Evolutionary conservation across 2,888 invertebrate species (phyloP).

Genomic region (Cremastinae sp.): DNA sequence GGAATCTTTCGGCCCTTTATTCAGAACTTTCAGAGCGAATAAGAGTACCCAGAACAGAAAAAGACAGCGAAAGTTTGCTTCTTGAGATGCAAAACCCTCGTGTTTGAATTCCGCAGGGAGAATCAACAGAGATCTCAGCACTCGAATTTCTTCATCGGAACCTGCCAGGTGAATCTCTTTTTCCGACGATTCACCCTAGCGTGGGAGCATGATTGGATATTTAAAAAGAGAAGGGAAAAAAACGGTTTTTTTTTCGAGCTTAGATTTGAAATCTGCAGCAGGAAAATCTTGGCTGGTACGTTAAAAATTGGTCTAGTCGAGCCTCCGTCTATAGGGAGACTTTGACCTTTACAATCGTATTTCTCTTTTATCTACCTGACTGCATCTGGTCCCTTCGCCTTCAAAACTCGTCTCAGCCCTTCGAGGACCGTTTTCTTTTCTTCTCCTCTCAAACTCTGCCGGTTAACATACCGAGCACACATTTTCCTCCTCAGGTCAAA

Average conservation of each 20-base stretch:
- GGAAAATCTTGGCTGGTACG: conserved; percentile 11
- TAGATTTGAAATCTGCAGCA: conserved; percentile 1
- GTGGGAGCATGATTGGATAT: conserved; percentile 41
- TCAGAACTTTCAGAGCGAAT: no score
- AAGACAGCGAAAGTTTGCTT: no score
- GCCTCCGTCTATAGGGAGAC: background rate
- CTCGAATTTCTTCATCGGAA: background rate
- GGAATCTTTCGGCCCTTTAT: no score
- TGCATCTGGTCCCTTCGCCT: conserved; percentile 30
- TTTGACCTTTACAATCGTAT: conserved; percentile 10
- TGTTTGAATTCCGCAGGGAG: background rate
- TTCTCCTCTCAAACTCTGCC: background rate
- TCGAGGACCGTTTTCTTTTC: conserved; percentile 13
- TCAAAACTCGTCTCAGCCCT: conserved; percentile 18
- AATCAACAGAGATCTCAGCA: background rate
- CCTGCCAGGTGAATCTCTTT: conserved; percentile 9
- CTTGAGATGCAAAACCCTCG: no score
- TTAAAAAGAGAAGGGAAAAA: background rate
- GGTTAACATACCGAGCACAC: conserved; percentile 16
- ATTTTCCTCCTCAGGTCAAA: background rate
- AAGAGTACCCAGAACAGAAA: no score
- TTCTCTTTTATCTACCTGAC: conserved; percentile 50
- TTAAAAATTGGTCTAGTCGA: conserved; percentile 13
- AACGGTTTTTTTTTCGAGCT: conserved; percentile 6
- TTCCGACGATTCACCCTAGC: conserved; percentile 18